phyloP scores from a whole-genome alignment of 2,888 invertebrate species.

The Epirrhoe alternata region DNA sequence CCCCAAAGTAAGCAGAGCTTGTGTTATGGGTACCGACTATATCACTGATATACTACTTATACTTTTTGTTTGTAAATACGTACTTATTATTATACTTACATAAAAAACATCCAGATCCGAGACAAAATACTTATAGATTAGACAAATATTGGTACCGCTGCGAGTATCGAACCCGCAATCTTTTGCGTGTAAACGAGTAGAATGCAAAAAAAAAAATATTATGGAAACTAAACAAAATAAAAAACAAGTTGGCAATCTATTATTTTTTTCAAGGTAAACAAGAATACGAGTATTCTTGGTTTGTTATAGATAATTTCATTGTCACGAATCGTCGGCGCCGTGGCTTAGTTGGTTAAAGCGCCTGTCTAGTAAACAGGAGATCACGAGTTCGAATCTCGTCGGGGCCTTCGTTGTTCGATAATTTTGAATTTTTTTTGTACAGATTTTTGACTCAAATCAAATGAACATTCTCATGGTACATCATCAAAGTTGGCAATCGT shows the following conservation, averaged over 20 bases:
- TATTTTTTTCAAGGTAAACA: conserved; percentile 2
- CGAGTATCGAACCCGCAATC: too few relatives aligned
- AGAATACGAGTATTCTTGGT: not conserved
- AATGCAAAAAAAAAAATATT: not conserved
- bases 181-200: not conserved
- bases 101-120: too few relatives aligned
- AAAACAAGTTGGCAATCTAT: not conserved
- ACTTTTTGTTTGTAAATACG: too few relatives aligned
- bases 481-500: conserved; percentile 3
- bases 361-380: conserved; percentile 85
- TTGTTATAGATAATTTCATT: conserved; percentile 7
- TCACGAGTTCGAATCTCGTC: conserved; percentile 82
- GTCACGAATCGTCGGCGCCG: conserved; percentile 61
- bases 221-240: not conserved
- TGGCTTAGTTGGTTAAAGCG: conserved; percentile 84
- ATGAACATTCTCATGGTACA: not conserved
- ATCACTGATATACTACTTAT: too few relatives aligned
- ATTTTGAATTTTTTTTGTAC: conserved; percentile 1
- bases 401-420: conserved; percentile 62
- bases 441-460: not conserved
- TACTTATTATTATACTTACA: too few relatives aligned
- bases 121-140: too few relatives aligned
- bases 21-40: too few relatives aligned
- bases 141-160: too few relatives aligned
- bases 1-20: too few relatives aligned